These are phyloP conservation scores for Tachina lurida DNA, from an alignment of 2,888 invertebrate genomes.

Conservation along the genomic window DNA sequence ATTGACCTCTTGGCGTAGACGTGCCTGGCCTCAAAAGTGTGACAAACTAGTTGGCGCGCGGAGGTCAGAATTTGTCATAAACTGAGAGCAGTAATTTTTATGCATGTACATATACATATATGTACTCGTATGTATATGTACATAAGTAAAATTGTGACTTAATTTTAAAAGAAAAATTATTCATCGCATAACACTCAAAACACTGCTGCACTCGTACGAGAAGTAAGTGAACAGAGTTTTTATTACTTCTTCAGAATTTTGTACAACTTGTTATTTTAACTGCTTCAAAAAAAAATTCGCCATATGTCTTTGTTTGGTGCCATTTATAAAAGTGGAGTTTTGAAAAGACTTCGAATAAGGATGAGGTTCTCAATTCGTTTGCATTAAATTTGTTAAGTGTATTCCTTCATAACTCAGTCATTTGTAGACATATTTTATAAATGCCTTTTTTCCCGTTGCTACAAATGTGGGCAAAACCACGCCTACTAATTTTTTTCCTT, in stretches of 20 bases:
- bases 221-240: constrained; percentile 38
- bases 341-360: constrained; percentile 8
- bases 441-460: too few relatives aligned
- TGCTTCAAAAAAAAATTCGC: constrained; percentile 1
- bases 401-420: too few relatives aligned
- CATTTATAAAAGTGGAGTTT: constrained; percentile 36
- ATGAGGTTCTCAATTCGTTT: too few relatives aligned
- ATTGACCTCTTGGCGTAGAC: constrained; percentile 62
- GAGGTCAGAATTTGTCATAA: constrained; percentile 68
- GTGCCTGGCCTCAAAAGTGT: constrained; percentile 79
- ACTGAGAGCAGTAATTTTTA: constrained; percentile 12
- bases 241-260: constrained; percentile 50
- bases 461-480: too few relatives aligned
- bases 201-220: background rate
- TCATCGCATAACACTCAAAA: constrained; percentile 10
- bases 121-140: background rate
- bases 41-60: constrained; percentile 78
- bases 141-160: background rate
- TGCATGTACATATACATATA: background rate
- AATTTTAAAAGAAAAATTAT: constrained; percentile 16
- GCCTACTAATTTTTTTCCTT: too few relatives aligned
- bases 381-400: too few relatives aligned
- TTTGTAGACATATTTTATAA: too few relatives aligned
- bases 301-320: constrained; percentile 19
- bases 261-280: constrained; percentile 5